Evolutionary conservation across 2,113 vertebrate species (phyloP), one percentile per base, ranked within the genome.

Genomic region (Serinus canaria): DNA sequence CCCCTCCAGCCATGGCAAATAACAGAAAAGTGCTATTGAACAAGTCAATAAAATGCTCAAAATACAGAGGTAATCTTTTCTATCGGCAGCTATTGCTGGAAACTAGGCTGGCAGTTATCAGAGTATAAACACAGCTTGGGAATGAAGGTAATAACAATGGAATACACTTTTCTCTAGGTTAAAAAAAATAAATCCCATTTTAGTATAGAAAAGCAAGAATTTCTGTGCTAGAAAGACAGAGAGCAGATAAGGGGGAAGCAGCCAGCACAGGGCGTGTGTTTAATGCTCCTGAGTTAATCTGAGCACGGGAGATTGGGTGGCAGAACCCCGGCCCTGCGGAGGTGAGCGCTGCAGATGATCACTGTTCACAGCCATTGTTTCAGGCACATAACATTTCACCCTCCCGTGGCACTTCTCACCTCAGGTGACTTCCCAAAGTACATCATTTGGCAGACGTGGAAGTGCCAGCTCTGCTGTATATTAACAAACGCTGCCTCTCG

Each of bases 121-220:
- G 69, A 92, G 64, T 58, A 67, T 53, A 94, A 89, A 83, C 94
- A 94, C 70, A 87, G 87, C 69, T 82, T 17, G 66, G 76, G 68
- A 89, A 87, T 15, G 46, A 72, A 87, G 74, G 93, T 24, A 82
- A 62, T 64, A 59, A 92, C 56, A 89, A 83, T 7, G 16, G 83
- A 89, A 91, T 49, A 59, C 41, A 2, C 56, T 63, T 92, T 92
- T 39, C 59, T 87, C 85, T 11, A 43, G 44, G 56, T 68, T 53
- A 67, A 81, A 83, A 74, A 37, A 68, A 64, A 46, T 19, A 64
- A 41, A 67, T 49, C 74, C 85, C 19, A 44, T 83, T 93, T 92
- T 47, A 39, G 58, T 31, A 33, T 10, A 53, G 24, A 53, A 37
- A 27, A 80, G 53, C 46, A 4, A 43, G 74, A 37, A 19, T 63